Base-by-base conservation (phyloP, 2,113 vertebrate genomes). In the Aix galericulata region DNA sequence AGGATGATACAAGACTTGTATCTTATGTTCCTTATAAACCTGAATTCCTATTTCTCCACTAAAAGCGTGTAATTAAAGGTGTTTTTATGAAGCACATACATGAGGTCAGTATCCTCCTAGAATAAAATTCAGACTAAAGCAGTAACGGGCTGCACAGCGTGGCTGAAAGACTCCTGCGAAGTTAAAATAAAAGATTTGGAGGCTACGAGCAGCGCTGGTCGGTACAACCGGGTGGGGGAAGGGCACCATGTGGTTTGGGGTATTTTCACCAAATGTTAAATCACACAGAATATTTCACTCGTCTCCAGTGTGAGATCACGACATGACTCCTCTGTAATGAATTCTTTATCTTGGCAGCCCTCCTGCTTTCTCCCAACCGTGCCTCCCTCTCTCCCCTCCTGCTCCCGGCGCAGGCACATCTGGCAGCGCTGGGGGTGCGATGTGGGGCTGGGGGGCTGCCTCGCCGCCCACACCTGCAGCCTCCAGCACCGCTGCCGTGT, bases 311-410 rank as follows among this genome's bases (percentile, higher is more conserved):
- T 94, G 91, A 97, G 97, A 97, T 97, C 97, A 97, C 97, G 18
- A 93, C 94, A 88, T 83, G 95, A 95, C 94, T 98, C 82, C 93
- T 69, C 97, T 88, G 96, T 97, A 98, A 98, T 98, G 96, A 98
- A 97, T 97, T 98, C 98, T 98, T 98, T 98, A 97, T 92, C 90
- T 98, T 98, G 98, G 97, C 98, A 97, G 91, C 91, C 71, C 86
- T 96, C 96, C 96, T 97, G 91, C 89, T 96, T 92, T 94, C 95
- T 96, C 93, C 92, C 94, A 88, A 71, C 92, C 72, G 88, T 86
- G 91, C 82, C 93, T 85, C 94, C 74, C 73, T 96, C 85, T 96
- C 85, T 95, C 83, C 87, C 63, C 55, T 58, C 40, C 77, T 38
- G 66, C 75, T 95, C 94, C 87, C 92, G 31, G 86, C 8, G 68